phyloP scores from a whole-genome alignment of 2,888 invertebrate species.

The Mimachlamys varia region DNA sequence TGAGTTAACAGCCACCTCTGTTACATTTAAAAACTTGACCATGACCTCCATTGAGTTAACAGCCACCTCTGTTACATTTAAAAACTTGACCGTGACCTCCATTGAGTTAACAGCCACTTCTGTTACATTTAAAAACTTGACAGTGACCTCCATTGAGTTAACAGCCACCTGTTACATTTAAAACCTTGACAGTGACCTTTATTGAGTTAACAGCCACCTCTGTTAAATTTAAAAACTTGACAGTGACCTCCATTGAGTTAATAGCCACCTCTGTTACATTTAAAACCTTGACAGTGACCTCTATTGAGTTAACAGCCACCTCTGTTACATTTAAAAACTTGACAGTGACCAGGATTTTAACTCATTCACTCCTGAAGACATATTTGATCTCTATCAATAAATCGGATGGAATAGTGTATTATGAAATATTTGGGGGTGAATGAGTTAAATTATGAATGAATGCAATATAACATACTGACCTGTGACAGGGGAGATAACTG shows the following conservation, averaged over 20 bases:
- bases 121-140: too few relatives aligned
- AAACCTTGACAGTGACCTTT: too few relatives aligned
- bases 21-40: too few relatives aligned
- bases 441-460: too few relatives aligned
- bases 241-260: neutral
- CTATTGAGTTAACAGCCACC: neutral
- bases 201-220: neutral
- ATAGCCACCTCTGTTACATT: neutral
- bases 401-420: too few relatives aligned
- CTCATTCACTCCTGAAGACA: too few relatives aligned
- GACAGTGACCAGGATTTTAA: too few relatives aligned
- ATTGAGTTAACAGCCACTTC: neutral
- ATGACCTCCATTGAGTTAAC: neutral
- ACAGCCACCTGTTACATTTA: neutral
- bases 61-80: neutral
- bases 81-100: too few relatives aligned
- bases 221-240: too few relatives aligned
- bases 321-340: neutral
- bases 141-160: neutral
- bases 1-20: neutral
- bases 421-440: too few relatives aligned
- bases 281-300: too few relatives aligned
- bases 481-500: slow-evolving; percentile 73
- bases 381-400: too few relatives aligned
- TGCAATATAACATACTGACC: slow-evolving; percentile 53